Evolutionary conservation across 2,888 invertebrate genomes (phyloP), one percentile per base, ranked within the genome.

Genomic region (Enchytraeus crypticus): DNA sequence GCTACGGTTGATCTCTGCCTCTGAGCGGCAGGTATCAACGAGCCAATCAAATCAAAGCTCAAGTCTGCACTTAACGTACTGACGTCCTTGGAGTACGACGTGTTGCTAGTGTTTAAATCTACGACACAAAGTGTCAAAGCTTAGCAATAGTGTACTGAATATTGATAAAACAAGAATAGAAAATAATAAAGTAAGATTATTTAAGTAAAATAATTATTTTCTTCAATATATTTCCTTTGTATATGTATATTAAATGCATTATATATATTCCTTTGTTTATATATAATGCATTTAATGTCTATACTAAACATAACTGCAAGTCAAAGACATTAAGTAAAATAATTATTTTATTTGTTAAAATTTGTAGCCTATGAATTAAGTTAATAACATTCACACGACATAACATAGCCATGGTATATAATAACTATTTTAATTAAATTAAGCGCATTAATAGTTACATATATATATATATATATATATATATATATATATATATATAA

Each of bases 11-110:
- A 26, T n/a, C 30, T 47, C 45, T 32, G n/a, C 21, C 63, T 33
- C 54, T 67, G 67, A 3, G 64, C 67, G 5, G 64, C 65, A 14
- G 65, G 59, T 11, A 67, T 62, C 21, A 64, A 34, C 14, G 63
- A 57, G n/a, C 65, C 61, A 45, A 62, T 33, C 49, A 62, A 27
- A 26, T 67, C 67, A 46, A 64, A 64, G 53, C 65, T 66, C 11
- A 53, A 59, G 55, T 65, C 64, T 3, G 61, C 59, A 32, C 63
- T 63, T 33, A 46, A 23, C 26, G 51, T n/a, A 38, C 61, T 59
- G 30, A 14, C 32, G 53, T 64, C 64, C 38, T 47, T 21, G 21
- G 53, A 59, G 32, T 51, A 46, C 5, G 57, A 57, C 46, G 46
- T 27, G 14, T 14, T 45, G 32, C 53, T 59, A 18, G 26, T 26